Percentiles rank a stretch among this genome's conserved stretches.
Conservation (phyloP, 1,140 invertebrate species). For the Zaprionus ornatus region DNA sequence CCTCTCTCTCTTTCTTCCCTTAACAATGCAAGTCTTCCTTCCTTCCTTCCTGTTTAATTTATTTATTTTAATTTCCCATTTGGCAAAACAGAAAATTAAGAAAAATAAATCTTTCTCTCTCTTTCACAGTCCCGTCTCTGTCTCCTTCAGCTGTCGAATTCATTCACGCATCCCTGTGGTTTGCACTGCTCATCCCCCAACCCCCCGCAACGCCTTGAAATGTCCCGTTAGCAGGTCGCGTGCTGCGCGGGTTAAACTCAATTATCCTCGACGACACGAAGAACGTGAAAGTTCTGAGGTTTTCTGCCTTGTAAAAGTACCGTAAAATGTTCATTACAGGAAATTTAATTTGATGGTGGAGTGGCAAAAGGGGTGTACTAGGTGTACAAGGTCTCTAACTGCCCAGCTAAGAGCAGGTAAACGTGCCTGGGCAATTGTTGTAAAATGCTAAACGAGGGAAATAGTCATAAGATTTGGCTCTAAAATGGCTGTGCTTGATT, state of each 20-base stretch:
- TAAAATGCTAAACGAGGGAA: slow-evolving; percentile 49
- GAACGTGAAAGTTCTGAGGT: slow-evolving; percentile 35
- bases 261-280: slow-evolving; percentile 69
- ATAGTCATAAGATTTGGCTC: slow-evolving; percentile 21
- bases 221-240: slow-evolving; percentile 45
- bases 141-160: neutral
- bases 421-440: slow-evolving; percentile 24
- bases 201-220: neutral
- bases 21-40: neutral
- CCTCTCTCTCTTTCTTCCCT: neutral
- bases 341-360: slow-evolving; percentile 61
- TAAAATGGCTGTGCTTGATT: slow-evolving; percentile 27
- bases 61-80: slow-evolving; percentile 33
- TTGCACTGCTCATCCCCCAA: neutral
- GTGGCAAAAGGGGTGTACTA: too few relatives aligned
- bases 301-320: slow-evolving; percentile 33
- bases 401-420: neutral
- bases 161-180: slow-evolving; percentile 34
- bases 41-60: neutral
- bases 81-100: slow-evolving; percentile 17
- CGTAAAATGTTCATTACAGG: slow-evolving; percentile 72
- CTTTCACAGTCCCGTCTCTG: neutral
- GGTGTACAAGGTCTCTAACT: neutral
- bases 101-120: slow-evolving; percentile 16
- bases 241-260: slow-evolving; percentile 56